Evolutionary conservation across 2,797 vertebrate genomes (phyloP), one percentile per base, ranked within the genome.

Genomic region (Clarias fuscus): DNA sequence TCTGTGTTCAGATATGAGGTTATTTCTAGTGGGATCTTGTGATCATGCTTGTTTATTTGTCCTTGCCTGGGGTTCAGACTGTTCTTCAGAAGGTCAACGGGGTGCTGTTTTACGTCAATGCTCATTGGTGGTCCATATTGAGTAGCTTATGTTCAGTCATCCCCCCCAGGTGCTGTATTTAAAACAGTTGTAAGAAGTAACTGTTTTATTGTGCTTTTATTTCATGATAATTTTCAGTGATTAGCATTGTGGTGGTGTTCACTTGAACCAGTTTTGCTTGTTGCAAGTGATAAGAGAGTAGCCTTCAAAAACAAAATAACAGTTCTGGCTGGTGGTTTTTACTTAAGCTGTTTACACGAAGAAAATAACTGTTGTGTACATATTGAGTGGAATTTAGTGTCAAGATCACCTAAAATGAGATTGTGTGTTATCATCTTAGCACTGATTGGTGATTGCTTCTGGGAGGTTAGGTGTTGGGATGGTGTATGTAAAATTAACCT

Each of bases 1-100:
- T 48, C 22, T 61, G 17, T 5, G 4, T 27, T 62, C 40, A 79
- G 53, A 82, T 56, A 24, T 5, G 67, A 76, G 61, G 64, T 64
- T 76, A 22, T 84, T 84, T 86, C 53, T 81, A n/a, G 22, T 59
- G 56, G 37, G 20, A 33, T 83, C 84, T 68, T 82, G 76, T 81
- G 77, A 82, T 88, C 24, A 24, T 61, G 71, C 68, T 79, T 65
- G 71, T 85, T 76, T 87, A 17, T 64, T 84, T 82, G 22, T 76
- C 40, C 13, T 64, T 58, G 62, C 64, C 73, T 77, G 18, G n/a
- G 73, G 73, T 37, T 24, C 33, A 43, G 5, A 64, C 30, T 75
- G 5, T 86, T 15, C 22, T 24, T 84, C 14, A 40, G 17, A 13
- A 73, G 30, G 33, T 48, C 43, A 58, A 5, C 24, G 30, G 72